Evolutionary conservation across 1,140 invertebrate genomes (phyloP).

Genomic region (Gryllus bimaculatus): DNA sequence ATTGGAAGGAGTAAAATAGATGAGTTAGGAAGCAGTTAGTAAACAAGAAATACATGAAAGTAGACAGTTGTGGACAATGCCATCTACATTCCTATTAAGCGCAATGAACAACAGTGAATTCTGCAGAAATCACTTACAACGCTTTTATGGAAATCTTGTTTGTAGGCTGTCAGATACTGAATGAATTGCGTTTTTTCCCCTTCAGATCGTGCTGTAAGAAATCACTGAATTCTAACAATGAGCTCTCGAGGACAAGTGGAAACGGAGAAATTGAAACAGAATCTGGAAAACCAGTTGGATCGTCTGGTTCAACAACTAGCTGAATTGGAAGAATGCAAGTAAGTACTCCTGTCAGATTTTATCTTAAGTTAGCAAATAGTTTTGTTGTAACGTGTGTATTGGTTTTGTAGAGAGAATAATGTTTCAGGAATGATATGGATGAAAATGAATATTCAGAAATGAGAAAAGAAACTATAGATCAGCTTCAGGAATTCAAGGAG

Average conservation of each 20-base stretch:
- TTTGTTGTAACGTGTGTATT: too few species aligned
- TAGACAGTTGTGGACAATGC: too few species aligned
- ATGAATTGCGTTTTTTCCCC: too few species aligned
- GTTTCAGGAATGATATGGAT: slow-evolving; percentile 51
- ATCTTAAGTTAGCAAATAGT: too few species aligned
- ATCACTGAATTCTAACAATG: slow-evolving; percentile 26
- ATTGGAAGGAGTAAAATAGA: background rate
- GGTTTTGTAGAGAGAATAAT: background rate
- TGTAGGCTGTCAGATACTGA: too few species aligned
- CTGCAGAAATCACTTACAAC: too few species aligned
- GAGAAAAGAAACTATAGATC: slow-evolving; percentile 62
- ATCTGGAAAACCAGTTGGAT: slow-evolving; percentile 63
- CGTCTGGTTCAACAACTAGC: slow-evolving; percentile 58
- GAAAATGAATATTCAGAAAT: slow-evolving; percentile 59
- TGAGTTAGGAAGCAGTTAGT: too few species aligned
- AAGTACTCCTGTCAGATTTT: slow-evolving; percentile 23
- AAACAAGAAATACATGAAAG: too few species aligned
- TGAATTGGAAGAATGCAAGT: slow-evolving; percentile 66
- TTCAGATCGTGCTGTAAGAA: too few species aligned
- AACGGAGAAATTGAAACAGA: slow-evolving; percentile 53
- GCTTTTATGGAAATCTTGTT: too few species aligned
- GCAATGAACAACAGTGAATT: too few species aligned
- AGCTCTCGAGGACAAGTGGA: slow-evolving; percentile 38
- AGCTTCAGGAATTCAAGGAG: slow-evolving; percentile 62
- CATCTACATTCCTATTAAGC: too few species aligned